Evolutionary conservation across 2,797 vertebrate genomes (phyloP), one percentile per base, ranked within the genome.

Genomic region (Melanotaenia maccullochi): DNA sequence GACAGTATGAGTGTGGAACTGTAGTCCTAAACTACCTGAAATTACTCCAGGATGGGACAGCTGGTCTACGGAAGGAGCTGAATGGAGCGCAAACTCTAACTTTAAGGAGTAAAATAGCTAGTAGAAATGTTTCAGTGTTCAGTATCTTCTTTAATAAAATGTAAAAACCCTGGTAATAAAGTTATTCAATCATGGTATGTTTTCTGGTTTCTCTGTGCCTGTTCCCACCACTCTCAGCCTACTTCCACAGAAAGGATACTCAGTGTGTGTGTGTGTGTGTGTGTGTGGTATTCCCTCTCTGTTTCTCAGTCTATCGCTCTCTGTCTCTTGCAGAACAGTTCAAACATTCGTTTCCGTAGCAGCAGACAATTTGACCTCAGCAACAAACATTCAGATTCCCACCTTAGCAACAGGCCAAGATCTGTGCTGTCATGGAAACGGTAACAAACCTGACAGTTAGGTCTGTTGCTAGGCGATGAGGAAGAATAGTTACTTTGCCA

Each of bases 381-480:
- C 76, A 87, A 82, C 81, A 83, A 67, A 85, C 75, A 77, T 84
- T 80, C 70, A 5, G 58, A 79, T 69, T 85, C 75, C 71, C 57
- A 69, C 80, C 84, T 62, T 85, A 87, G 85, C 85, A 90, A 90
- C 86, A 68, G 73, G 74, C 75, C 65, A 56, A 75, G 66, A 77
- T 80, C 65, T 84, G 56, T 5, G 71, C 75, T 85, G 83, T 87
- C 89, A 89, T 91, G 86, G 89, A 83, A 90, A 90, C 88, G 1
- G 65, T 61, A 79, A 73, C 84, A 84, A 82, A 84, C 71, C 79
- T 88, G 84, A 86, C 82, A 81, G 68, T 85, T 67, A 71, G 73
- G 49, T 68, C 76, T 65, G 82, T 87, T 88, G 87, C 87, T 83
- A 82, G 71, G 89, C 54, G 74, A 88, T n/a, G n/a, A 68, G 40